Evolutionary conservation across 2,888 invertebrate genomes (phyloP).

Genomic region (Molanna angustata): DNA sequence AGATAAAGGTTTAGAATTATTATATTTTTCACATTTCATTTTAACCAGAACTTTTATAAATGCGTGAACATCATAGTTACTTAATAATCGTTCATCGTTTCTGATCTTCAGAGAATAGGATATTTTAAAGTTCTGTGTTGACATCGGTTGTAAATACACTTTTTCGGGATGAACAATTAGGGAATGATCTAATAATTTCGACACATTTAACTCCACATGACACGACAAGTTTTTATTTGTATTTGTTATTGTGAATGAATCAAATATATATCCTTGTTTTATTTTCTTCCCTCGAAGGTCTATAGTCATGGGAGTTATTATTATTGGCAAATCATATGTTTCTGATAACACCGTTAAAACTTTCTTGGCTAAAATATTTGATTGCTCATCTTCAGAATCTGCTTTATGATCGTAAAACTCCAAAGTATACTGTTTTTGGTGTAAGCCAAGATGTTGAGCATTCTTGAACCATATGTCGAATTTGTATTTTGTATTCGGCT

Average conservation of each 20-base stretch:
- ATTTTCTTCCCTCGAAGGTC: constrained; percentile 2
- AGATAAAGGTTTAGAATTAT: constrained; percentile 9
- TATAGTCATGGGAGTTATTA: constrained; percentile 9
- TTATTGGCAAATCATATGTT: constrained; percentile 13
- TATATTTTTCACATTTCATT: constrained; percentile 11
- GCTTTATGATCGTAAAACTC: constrained; percentile 11
- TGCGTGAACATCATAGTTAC: constrained; percentile 8
- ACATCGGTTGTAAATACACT: constrained; percentile 7
- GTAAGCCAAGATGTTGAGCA: constrained; percentile 8
- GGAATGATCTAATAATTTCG: constrained; percentile 2
- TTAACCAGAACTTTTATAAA: constrained; percentile 4
- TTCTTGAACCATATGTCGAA: constrained; percentile 15
- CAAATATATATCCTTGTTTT: not conserved
- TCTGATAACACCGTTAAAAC: constrained; percentile 10
- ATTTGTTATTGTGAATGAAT: constrained; percentile 6
- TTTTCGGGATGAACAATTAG: constrained; percentile 6
- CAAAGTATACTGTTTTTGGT: constrained; percentile 10
- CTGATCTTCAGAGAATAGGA: constrained; percentile 2
- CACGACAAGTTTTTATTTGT: constrained; percentile 9
- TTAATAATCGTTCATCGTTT: not conserved
- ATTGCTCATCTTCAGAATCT: not conserved
- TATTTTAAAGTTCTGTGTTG: constrained; percentile 8
- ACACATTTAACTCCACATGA: constrained; percentile 5
- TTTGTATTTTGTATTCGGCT: constrained; percentile 8
- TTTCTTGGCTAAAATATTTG: constrained; percentile 5